These are phyloP conservation scores for Chrosomus eos DNA, from an alignment of 2,797 vertebrate genomes.

Conservation along the genomic window DNA sequence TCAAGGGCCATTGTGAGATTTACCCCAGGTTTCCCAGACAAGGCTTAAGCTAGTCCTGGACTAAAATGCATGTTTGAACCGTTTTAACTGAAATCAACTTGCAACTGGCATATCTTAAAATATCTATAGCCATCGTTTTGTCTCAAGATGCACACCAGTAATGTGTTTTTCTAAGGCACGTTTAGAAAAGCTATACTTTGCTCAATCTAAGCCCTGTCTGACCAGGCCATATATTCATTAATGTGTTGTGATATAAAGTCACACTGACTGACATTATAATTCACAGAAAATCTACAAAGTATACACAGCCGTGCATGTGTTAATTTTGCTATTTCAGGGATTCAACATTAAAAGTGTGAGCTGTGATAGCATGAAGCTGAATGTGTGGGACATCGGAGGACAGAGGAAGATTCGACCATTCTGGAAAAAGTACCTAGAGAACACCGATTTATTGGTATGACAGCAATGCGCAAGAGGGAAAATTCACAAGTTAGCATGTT, in stretches of 20 bases:
- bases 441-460: conserved; percentile 88
- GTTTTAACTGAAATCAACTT: no score
- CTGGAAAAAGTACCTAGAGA: conserved; percentile 92
- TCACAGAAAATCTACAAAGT: not conserved
- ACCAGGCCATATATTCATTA: not conserved
- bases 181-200: no score
- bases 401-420: conserved; percentile 87
- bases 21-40: no score
- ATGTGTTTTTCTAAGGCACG: no score
- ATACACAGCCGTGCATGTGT: not conserved
- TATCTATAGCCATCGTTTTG: no score
- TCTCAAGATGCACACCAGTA: no score
- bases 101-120: no score
- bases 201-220: no score
- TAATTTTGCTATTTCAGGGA: conserved; percentile 72
- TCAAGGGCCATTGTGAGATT: no score
- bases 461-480: not conserved
- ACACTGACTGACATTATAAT: not conserved
- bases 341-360: conserved; percentile 91
- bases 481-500: not conserved
- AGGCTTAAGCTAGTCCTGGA: no score
- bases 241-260: not conserved
- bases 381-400: conserved; percentile 91
- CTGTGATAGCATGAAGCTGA: conserved; percentile 87
- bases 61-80: no score